phyloP scores from a whole-genome alignment of 2,888 invertebrate species.

The Ariolimax columbianus region DNA sequence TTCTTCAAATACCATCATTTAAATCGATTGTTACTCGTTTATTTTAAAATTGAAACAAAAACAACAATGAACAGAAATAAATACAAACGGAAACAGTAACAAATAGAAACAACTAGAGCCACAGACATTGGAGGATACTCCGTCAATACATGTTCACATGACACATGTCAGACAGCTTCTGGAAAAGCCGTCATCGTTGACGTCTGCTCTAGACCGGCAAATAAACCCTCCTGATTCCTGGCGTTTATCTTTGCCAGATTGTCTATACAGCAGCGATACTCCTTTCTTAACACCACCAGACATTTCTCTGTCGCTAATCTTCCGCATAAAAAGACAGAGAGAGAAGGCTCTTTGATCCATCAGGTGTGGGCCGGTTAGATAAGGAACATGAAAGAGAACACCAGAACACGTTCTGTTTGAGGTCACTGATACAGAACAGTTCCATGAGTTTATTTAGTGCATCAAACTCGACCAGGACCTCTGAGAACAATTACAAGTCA shows the following conservation, averaged over 20 bases:
- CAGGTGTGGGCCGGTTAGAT: neutral
- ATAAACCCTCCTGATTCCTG: neutral
- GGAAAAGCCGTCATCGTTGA: too few relatives aligned
- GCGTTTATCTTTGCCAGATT: neutral
- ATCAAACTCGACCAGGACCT: neutral
- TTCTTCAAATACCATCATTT: too few relatives aligned
- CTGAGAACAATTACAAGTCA: neutral
- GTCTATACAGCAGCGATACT: neutral
- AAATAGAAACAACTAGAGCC: too few relatives aligned
- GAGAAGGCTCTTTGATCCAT: neutral
- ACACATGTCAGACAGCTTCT: too few relatives aligned
- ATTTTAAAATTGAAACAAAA: too few relatives aligned
- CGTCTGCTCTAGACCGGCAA: neutral
- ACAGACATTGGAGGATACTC: too few relatives aligned
- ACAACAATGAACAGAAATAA: too few relatives aligned
- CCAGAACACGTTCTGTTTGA: neutral
- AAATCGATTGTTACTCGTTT: too few relatives aligned
- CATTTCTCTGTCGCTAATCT: neutral
- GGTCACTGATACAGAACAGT: neutral
- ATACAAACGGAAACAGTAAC: too few relatives aligned
- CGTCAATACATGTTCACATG: too few relatives aligned
- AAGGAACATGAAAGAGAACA: neutral
- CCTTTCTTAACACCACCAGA: neutral
- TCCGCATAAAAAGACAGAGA: neutral
- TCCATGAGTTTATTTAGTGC: neutral